Base-by-base conservation (phyloP, 2,113 vertebrate genomes). In the Atherinomorus stipes region DNA sequence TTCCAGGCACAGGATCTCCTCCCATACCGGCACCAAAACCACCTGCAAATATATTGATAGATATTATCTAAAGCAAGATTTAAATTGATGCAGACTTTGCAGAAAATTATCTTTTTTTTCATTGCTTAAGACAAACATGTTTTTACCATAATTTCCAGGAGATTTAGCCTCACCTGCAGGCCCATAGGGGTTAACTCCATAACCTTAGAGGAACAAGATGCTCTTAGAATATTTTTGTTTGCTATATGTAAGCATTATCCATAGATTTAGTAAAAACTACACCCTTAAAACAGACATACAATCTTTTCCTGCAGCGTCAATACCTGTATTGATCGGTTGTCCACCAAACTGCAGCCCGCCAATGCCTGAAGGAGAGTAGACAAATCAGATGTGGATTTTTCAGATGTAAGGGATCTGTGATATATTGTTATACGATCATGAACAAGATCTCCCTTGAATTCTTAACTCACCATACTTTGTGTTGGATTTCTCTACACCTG, bases 321-420 rank as follows among this genome's bases (percentile, higher is more conserved):
- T 54, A 11, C 72, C 86, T 64, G 58, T 18, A 13, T 10, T 47
- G 13, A 61, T n/a, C 1, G 84, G 84, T 4, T 86, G 80, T 40
- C 79, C 83, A 37, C 81, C 84, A 76, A 90, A 90, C 49, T 89
- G 87, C 64, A 89, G 68, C 2, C 90, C 87, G 22, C 88, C 90
- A 51, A 91, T 85, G 23, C 91, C 91, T 92, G 62, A 61, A 75
- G 50, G 7, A 64, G 40, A 71, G 51, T 7, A 12, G 72, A 26
- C 28, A 66, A 19, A 31, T 28, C 4, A 28, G 4, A 28, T 1
- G 0, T 23, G n/a, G 34, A 34, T 58, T 37, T 26, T 11, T 26
- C 23, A 31, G 15, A 16, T 34, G 0, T 1, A 11, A 52, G 12
- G 15, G 12, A 12, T 21, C n/a, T 11, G n/a, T 10, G 26, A 2